phyloP scores from a whole-genome alignment of 37 sponge, comb jelly and placozoan genomes.

The Diacarnus erythraeanus region DNA sequence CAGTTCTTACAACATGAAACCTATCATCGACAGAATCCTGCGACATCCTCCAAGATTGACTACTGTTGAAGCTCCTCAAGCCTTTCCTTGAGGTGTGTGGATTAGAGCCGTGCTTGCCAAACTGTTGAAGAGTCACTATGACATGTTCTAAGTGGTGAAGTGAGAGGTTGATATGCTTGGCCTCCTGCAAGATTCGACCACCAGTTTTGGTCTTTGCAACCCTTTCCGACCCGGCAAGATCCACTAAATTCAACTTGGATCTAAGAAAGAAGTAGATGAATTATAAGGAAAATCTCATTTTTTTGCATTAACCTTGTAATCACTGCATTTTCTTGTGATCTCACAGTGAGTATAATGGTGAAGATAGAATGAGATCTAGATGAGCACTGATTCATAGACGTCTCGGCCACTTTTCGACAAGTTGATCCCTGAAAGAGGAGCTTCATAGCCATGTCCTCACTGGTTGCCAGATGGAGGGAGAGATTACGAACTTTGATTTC shows the following conservation, averaged over 20 bases:
- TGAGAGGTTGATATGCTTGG: conserved; percentile 89
- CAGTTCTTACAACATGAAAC: too few species aligned
- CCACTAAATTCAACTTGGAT: conserved; percentile 89
- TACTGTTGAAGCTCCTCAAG: neutral
- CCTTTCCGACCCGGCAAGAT: conserved; percentile 91
- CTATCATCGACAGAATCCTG: neutral
- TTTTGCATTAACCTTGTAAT: conserved; percentile 51
- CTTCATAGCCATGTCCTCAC: conserved; percentile 80
- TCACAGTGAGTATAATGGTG: conserved; percentile 72
- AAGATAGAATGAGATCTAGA: conserved; percentile 90
- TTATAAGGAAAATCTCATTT: neutral
- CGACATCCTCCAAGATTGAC: neutral
- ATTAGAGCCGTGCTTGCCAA: neutral
- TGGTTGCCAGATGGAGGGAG: conserved; percentile 79
- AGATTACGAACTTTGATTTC: conserved; percentile 66
- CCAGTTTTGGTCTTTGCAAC: conserved; percentile 82
- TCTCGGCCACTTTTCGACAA: conserved; percentile 86
- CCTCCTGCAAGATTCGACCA: conserved; percentile 74
- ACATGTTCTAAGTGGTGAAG: conserved; percentile 91
- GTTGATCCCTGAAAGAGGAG: conserved; percentile 86
- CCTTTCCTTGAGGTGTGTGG: neutral
- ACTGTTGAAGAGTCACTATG: conserved; percentile 76
- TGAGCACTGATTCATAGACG: conserved; percentile 86
- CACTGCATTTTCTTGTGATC: conserved; percentile 45
- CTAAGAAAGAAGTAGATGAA: conserved; percentile 22